Evolutionary conservation across 2,888 invertebrate genomes (phyloP), one percentile per base, ranked within the genome.

Genomic region (Emmelina monodactyla): DNA sequence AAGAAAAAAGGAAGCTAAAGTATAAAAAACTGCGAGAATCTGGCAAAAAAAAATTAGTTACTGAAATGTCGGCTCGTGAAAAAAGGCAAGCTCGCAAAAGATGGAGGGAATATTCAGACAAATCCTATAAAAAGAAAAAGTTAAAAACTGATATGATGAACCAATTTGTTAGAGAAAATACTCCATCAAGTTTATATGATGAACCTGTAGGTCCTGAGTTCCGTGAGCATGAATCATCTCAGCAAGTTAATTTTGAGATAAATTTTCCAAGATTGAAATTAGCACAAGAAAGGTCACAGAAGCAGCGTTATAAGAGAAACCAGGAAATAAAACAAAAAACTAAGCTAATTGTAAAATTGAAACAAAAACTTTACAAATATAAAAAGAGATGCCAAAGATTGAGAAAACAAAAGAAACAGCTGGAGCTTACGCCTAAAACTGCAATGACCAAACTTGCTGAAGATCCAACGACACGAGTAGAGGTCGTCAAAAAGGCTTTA

Each of bases 401-500:
- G 37, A 31, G 31, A 31, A 37, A 30, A 22, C 25, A 31, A 22
- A 34, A 37, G 32, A 37, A 37, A 34, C 12, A 16, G 34, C 22
- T 11, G 19, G 15, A 30, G 19, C 28, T 31, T 19, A 16, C 37
- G 5, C 38, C 38, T 31, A 32, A 35, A 14, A 35, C 35, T 29
- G n/a, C n/a, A 32, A 34, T 28, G 19, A 19, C 19, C 19, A 19
- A 19, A 19, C 19, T 19, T 19, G 19, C 19, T 19, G 19, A 19
- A 19, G 34, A 34, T 34, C 38, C 34, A 38, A 28, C 6, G 14
- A 32, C 35, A 35, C 38, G 25, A 16, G 3, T 22, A 16, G 38
- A 35, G 11, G 38, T 38, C 15, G 38, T 38, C 12, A 38, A 38
- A 29, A 35, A 35, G 14, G 33, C 38, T 22, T 30, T 35, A 32